Evolutionary conservation across 2,888 invertebrate genomes (phyloP).

Genomic region (Leptinotarsa juncta): DNA sequence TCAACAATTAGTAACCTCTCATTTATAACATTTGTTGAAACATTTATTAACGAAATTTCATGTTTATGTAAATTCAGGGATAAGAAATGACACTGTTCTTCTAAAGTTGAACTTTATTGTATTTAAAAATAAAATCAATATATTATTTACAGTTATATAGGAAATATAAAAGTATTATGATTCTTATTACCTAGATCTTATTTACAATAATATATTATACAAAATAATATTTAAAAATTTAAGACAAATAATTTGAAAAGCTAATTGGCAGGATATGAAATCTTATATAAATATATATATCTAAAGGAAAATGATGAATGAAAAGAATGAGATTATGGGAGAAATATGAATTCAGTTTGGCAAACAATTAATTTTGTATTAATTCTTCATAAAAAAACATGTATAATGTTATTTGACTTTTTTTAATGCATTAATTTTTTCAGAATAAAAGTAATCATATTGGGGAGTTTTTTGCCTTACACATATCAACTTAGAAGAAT

Average conservation of each 20-base stretch:
- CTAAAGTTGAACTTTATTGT: neutral
- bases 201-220: conserved; percentile 24
- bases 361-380: neutral
- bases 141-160: conserved; percentile 3
- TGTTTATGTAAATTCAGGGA: too few species aligned
- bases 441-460: too few species aligned
- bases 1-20: too few species aligned
- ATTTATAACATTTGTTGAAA: too few species aligned
- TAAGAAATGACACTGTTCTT: too few species aligned
- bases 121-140: neutral
- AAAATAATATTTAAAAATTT: conserved; percentile 18
- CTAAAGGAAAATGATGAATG: neutral
- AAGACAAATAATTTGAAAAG: neutral
- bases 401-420: too few species aligned
- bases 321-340: neutral
- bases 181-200: conserved; percentile 6
- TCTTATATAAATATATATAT: conserved; percentile 7
- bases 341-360: neutral
- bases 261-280: conserved; percentile 17
- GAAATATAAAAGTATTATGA: neutral
- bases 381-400: too few species aligned
- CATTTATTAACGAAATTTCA: too few species aligned
- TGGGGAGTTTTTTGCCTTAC: too few species aligned
- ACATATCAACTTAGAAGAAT: too few species aligned
- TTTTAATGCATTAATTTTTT: too few species aligned